Conservation (phyloP, 2,113 vertebrate species). For the Callithrix jacchus region DNA sequence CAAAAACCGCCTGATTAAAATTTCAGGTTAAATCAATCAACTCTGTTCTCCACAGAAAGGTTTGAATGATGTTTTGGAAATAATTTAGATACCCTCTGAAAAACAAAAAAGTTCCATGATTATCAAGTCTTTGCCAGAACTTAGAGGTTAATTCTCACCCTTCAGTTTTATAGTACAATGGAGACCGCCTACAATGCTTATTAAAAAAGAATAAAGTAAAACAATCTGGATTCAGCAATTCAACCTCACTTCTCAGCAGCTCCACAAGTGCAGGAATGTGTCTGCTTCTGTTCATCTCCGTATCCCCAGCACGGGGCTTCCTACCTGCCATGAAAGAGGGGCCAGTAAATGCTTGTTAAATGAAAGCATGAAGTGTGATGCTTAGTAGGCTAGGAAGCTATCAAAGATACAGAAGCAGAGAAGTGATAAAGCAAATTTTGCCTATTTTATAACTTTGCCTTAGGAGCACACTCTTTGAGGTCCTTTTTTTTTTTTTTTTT, state of each 20-base stretch:
- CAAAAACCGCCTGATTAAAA: not conserved
- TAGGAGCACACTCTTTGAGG: not conserved
- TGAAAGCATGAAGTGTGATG: not conserved
- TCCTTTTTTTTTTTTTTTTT: not conserved
- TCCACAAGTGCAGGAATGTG: not conserved
- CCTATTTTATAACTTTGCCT: not conserved
- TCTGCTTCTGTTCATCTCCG: not conserved
- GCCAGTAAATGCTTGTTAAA: not conserved
- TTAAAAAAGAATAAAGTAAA: not conserved
- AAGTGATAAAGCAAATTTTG: not conserved
- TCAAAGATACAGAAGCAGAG: not conserved
- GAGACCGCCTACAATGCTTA: not conserved
- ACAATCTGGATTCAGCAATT: not conserved
- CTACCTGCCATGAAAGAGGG: not conserved
- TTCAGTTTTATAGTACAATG: not conserved
- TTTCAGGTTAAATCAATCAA: not conserved
- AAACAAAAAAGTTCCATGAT: not conserved
- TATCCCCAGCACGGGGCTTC: not conserved
- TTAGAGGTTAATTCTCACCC: not conserved
- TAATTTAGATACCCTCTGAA: not conserved
- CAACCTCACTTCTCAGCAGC: not conserved
- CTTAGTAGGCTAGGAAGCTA: not conserved
- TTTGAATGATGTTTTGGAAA: not conserved
- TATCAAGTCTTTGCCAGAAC: not conserved
- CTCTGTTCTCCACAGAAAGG: not conserved